These are phyloP conservation scores for Petrocephalus schoutedeni DNA, from an alignment of 2,797 vertebrate species.

Conservation along the genomic window DNA sequence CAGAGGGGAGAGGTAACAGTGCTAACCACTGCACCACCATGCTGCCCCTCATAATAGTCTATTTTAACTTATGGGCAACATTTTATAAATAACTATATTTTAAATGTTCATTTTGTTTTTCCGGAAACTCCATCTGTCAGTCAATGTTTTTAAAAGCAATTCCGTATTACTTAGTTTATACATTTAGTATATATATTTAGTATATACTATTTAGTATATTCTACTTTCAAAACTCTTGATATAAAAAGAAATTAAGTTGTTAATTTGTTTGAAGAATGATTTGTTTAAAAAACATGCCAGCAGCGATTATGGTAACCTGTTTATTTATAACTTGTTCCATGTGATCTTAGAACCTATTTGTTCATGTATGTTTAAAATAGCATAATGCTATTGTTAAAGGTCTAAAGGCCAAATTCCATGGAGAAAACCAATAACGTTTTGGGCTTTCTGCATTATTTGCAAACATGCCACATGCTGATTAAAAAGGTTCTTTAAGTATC, in stretches of 20 bases:
- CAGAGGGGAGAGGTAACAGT: not conserved
- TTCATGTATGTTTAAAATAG: not conserved
- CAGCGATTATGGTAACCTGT: not conserved
- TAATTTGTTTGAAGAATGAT: not conserved
- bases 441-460: not conserved
- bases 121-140: not conserved
- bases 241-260: not conserved
- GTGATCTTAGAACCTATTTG: not conserved
- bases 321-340: not conserved
- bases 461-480: not conserved
- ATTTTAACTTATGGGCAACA: not conserved
- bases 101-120: not conserved
- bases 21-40: not conserved
- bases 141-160: not conserved
- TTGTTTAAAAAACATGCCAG: not conserved
- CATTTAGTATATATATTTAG: not conserved
- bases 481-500: not conserved
- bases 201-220: no score
- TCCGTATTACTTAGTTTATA: not conserved
- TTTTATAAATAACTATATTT: not conserved
- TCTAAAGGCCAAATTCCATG: constrained; percentile 3
- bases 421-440: not conserved
- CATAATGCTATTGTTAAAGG: not conserved
- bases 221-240: not conserved
- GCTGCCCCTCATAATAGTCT: not conserved